These are phyloP conservation scores for Cerceris ruficornis DNA, from an alignment of 2,888 invertebrate genomes.

Conservation along the genomic window DNA sequence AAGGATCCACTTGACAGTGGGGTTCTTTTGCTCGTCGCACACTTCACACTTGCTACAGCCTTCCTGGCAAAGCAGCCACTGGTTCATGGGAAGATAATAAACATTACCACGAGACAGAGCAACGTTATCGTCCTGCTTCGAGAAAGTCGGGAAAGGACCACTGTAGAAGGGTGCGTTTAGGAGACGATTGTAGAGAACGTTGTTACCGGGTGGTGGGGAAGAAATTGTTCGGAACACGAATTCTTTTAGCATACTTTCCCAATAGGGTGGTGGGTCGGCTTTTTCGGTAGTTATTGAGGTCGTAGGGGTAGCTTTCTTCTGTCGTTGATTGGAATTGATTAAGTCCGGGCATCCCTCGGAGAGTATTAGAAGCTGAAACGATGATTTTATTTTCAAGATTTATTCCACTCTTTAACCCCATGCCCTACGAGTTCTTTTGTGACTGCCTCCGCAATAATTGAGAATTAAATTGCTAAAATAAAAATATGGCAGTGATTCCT, in stretches of 20 bases:
- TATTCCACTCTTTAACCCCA: too few relatives aligned
- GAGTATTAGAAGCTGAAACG: slow-evolving; percentile 41
- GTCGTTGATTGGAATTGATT: neutral
- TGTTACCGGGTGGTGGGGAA: slow-evolving; percentile 57
- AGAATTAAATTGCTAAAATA: too few relatives aligned
- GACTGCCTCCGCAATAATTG: too few relatives aligned
- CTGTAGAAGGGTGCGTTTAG: slow-evolving; percentile 71
- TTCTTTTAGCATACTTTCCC: slow-evolving; percentile 73
- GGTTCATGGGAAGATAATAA: slow-evolving; percentile 60
- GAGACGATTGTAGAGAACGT: slow-evolving; percentile 65
- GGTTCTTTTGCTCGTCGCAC: slow-evolving; percentile 59
- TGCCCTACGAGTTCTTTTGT: too few relatives aligned
- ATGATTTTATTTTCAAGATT: neutral
- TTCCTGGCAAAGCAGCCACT: slow-evolving; percentile 73
- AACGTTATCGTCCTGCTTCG: slow-evolving; percentile 41
- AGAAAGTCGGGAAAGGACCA: slow-evolving; percentile 47
- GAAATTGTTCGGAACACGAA: slow-evolving; percentile 74
- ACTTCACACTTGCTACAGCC: slow-evolving; percentile 66
- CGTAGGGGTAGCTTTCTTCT: slow-evolving; percentile 4
- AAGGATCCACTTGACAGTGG: slow-evolving; percentile 66
- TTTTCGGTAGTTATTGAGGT: slow-evolving; percentile 8
- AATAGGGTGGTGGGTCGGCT: slow-evolving; percentile 46
- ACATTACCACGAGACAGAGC: slow-evolving; percentile 71
- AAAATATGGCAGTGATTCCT: too few relatives aligned
- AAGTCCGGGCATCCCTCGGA: neutral